These are phyloP conservation scores for Alauda arvensis DNA, from an alignment of 2,797 vertebrate species.

Conservation along the genomic window DNA sequence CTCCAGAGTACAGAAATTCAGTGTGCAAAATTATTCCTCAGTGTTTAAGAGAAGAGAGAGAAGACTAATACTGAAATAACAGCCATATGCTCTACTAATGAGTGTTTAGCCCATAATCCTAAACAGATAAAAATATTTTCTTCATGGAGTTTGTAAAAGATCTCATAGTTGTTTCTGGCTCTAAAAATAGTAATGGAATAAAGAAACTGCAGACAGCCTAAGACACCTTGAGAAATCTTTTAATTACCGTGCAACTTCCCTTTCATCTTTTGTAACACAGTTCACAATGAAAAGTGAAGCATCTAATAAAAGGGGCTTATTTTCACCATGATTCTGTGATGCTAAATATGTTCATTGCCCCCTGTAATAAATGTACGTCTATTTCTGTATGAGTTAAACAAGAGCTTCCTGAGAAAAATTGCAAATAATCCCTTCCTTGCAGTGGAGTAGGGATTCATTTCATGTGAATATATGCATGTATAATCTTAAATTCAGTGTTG, in stretches of 20 bases:
- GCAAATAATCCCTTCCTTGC: neutral
- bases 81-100: neutral
- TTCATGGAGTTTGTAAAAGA: slow-evolving; percentile 17
- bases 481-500: neutral
- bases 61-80: slow-evolving; percentile 11
- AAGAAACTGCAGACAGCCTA: slow-evolving; percentile 2
- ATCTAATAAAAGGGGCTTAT: neutral
- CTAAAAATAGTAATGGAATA: slow-evolving; percentile 32
- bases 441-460: neutral
- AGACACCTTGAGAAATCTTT: slow-evolving; percentile 28
- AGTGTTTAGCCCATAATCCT: slow-evolving; percentile 8
- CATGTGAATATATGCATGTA: neutral
- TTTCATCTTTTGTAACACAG: neutral
- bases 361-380: neutral
- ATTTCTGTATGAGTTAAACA: neutral
- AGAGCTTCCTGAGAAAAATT: neutral
- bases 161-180: slow-evolving; percentile 9
- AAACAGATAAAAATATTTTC: slow-evolving; percentile 31
- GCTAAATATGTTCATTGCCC: neutral
- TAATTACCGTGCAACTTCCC: neutral
- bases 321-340: neutral
- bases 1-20: neutral
- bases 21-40: neutral
- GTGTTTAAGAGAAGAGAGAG: neutral
- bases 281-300: neutral